These are phyloP conservation scores for Nephrotoma flavescens DNA, from an alignment of 2,888 invertebrate genomes.

Conservation along the genomic window DNA sequence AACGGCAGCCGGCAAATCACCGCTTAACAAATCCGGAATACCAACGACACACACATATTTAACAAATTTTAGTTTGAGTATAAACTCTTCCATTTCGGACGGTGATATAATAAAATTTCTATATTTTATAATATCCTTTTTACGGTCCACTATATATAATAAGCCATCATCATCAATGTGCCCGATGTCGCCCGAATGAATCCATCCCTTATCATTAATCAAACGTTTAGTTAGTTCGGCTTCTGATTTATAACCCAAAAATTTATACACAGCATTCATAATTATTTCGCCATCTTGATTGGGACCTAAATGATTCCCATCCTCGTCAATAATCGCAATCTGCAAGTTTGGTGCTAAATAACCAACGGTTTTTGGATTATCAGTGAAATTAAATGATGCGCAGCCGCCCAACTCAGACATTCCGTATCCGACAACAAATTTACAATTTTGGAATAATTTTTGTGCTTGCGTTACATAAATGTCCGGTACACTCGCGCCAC, in stretches of 20 bases:
- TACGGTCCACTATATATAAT: slow-evolving; percentile 21
- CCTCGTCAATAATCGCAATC: not conserved
- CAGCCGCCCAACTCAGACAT: not conserved
- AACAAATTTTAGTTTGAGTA: slow-evolving; percentile 10
- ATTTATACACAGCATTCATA: not conserved
- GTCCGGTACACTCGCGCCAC: not conserved
- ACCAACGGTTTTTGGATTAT: not conserved
- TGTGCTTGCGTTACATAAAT: not conserved
- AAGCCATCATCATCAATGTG: slow-evolving; percentile 27
- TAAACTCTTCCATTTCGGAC: slow-evolving; percentile 22
- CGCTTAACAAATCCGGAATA: not conserved
- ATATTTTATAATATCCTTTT: slow-evolving; percentile 24
- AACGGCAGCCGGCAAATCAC: not conserved
- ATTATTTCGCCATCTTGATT: not conserved
- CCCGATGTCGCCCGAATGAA: slow-evolving; percentile 28
- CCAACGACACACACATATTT: not conserved
- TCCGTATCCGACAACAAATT: not conserved
- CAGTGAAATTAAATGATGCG: not conserved
- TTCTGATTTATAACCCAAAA: slow-evolving; percentile 2
- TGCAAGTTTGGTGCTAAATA: not conserved
- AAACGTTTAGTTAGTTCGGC: slow-evolving; percentile 17
- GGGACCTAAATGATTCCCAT: not conserved
- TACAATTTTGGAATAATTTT: not conserved
- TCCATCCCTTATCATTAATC: slow-evolving; percentile 26
- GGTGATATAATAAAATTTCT: slow-evolving; percentile 23